Evolutionary conservation across 2,888 invertebrate species (phyloP), one percentile per base, ranked within the genome.

Genomic region (Calameuta idolon): DNA sequence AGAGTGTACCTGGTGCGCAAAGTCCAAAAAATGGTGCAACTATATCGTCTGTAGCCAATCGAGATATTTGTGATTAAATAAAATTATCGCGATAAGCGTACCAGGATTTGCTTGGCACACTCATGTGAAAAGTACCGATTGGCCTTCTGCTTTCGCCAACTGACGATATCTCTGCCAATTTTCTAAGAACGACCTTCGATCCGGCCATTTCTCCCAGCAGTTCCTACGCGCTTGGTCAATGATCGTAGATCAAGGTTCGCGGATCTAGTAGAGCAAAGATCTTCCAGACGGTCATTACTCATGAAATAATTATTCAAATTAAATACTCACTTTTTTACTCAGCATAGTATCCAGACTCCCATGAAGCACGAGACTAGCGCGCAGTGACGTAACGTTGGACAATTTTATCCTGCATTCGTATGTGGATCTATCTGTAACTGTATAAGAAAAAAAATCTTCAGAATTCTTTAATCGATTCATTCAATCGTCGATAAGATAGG

Each of bases 371-470:
- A 85, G 81, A 23, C 83, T 85, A 40, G 85, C 83, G 15, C 90
- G 87, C 69, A 91, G 84, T 33, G 89, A 88, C 23, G 91, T 90
- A 77, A 90, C 86, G 79, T 92, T 92, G 69, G 91, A 89, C 81
- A 92, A 83, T 82, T 92, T 91, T 81, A 92, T 90, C 81, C 89
- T 93, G 84, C 94, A 94, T 88, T 94, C 94, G 86, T 94, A 94
- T 79, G 94, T 93, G 33, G 94, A 93, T 77, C 94, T 93, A 81
- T 93, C 95, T 95, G 92, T 74, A 92, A 92, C 80, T 82, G 83
- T 80, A 82, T 80, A 77, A 80, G 83, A 79, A 82, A 79, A 79
- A 76, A 78, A 23, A 1, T 9, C 2, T 55, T 55, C 2, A 55
- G 23, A 55, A 55, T 23, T 55, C 9, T 9, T 55, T 9, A 55